These are phyloP conservation scores for Erythrocebus patas DNA, from an alignment of 2,113 vertebrate genomes.

Conservation along the genomic window DNA sequence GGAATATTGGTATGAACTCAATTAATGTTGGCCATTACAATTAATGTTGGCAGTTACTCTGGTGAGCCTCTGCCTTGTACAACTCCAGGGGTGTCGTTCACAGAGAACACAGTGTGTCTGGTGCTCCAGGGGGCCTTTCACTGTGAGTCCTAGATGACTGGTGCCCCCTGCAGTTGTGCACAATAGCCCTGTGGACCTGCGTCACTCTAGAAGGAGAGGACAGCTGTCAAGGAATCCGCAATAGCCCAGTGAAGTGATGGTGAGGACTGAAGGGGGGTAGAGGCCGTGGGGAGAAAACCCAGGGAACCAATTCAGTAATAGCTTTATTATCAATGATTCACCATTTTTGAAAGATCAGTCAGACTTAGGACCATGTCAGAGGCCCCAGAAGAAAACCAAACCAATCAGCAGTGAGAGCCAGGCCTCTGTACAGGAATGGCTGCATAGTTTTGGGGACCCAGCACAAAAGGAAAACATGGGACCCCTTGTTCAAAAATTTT, in stretches of 20 bases:
- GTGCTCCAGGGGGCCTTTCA: too few species aligned
- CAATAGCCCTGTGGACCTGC: background rate
- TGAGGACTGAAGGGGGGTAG: background rate
- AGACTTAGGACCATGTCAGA: rapidly evolving
- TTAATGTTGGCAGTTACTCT: too few species aligned
- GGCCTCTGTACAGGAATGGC: background rate
- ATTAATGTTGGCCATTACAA: background rate
- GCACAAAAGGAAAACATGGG: rapidly evolving
- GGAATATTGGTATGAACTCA: background rate
- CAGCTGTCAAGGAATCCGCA: background rate
- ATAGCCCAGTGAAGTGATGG: background rate
- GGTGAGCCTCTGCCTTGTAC: background rate
- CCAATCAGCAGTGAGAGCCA: too few species aligned
- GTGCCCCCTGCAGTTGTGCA: background rate
- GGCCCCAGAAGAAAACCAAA: background rate
- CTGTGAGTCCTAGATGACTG: background rate
- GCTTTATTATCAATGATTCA: background rate
- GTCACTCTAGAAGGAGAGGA: background rate
- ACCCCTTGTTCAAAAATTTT: background rate
- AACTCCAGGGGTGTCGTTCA: background rate
- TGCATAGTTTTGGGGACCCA: background rate
- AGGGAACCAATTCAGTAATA: background rate
- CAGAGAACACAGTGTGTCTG: background rate
- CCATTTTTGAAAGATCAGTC: background rate
- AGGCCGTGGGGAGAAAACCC: rapidly evolving